These are phyloP conservation scores for Diabrotica balteata DNA, from an alignment of 2,888 invertebrate genomes.

Conservation along the genomic window DNA sequence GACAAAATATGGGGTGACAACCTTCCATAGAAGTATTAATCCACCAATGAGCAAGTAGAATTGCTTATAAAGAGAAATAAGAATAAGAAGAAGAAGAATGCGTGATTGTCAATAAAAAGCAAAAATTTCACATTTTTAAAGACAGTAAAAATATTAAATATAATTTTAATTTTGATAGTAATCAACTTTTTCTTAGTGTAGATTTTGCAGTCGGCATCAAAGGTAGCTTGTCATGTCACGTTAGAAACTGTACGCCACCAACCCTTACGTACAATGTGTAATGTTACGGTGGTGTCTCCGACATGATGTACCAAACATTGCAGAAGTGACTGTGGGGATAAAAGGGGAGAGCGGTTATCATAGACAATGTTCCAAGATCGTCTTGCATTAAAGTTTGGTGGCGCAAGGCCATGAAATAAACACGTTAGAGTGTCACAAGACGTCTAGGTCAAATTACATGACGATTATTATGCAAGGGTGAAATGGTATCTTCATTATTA, in stretches of 20 bases:
- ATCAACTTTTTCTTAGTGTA: slow-evolving; percentile 3
- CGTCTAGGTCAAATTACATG: slow-evolving; percentile 22
- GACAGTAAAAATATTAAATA: neutral
- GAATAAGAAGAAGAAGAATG: too few relatives aligned
- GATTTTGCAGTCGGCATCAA: slow-evolving; percentile 40
- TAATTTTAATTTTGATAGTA: too few relatives aligned
- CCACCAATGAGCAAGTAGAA: too few relatives aligned
- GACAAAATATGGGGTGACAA: too few relatives aligned
- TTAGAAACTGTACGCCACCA: slow-evolving; percentile 50
- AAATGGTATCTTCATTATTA: too few relatives aligned
- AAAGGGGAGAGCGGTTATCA: slow-evolving; percentile 9
- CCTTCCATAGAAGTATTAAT: too few relatives aligned
- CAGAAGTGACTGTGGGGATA: slow-evolving; percentile 15
- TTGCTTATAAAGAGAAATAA: too few relatives aligned
- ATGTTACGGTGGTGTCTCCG: slow-evolving; percentile 40
- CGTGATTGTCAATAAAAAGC: neutral
- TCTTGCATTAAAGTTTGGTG: slow-evolving; percentile 28
- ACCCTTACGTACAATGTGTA: slow-evolving; percentile 44
- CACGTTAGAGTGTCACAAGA: slow-evolving; percentile 19
- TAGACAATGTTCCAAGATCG: slow-evolving; percentile 22
- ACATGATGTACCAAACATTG: slow-evolving; percentile 27
- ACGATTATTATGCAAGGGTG: slow-evolving; percentile 6
- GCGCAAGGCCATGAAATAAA: slow-evolving; percentile 23
- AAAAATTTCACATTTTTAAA: neutral
- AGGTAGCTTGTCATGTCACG: slow-evolving; percentile 54